Base-by-base conservation (phyloP, 1,140 invertebrate genomes). In the Listronotus oregonensis region DNA sequence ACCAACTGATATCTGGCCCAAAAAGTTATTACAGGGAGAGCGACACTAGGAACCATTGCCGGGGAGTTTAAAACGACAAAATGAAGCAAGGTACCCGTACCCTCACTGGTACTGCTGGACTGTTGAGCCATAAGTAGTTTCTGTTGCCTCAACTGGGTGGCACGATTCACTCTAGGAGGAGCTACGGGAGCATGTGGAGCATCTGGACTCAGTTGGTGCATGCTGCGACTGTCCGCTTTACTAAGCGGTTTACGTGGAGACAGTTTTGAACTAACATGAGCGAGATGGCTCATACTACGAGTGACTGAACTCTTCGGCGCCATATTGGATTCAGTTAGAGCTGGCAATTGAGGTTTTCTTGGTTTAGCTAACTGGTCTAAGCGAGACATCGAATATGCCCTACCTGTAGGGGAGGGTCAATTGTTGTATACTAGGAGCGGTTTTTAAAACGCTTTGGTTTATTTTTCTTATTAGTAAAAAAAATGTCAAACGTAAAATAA, bases 371-470 rank as follows among this genome's bases (percentile, higher is more conserved):
- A 83, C 76, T 90, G 87, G 85, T 95, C 93, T 83, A 95, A 85
- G 74, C 93, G 88, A 73, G 92, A 91, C 92, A 95, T 93, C 76
- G 92, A 94, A 83, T 90, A 91, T 73, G 93, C 92, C 86, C 92
- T 93, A 90, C 89, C 63, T 65, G 43, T 46, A n/a, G 52, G 37
- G 52, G 27, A 27, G 21, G 47, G 27, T 49, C 12, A 49, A 49
- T 21, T 15, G 4, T 15, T 44, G n/a, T 14, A 15, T 44, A 15
- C 7, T 44, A 11, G 6, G 17, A 5, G n/a, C 1, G n/a, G 3
- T n/a, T 44, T 42, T 42, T 2, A 44, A 44, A 44, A 5, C 0
- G 4, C 14, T 18, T 15, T 14, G 5, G 6, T 44, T 10, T 5
- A 37, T 37, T 37, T 37, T 37, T 2, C 34, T 37, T 37, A 12